A percentile compares a stretch with the other conserved stretches of the same genome.
Evolutionary conservation across 2,797 vertebrate species (phyloP).

Genomic region (Eulemur coronatus): DNA sequence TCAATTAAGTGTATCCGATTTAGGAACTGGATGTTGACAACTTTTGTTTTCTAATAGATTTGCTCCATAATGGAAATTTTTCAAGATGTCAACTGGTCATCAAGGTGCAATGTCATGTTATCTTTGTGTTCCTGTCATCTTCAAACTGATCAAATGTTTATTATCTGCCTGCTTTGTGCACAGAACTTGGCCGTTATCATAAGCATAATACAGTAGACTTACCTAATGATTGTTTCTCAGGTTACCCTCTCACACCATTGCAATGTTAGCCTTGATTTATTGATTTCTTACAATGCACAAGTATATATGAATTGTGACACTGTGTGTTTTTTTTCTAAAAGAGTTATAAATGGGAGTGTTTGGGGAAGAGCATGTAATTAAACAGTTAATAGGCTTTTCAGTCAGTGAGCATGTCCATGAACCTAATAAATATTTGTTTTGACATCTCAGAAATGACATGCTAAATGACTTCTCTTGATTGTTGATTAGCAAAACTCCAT

Average conservation of each 20-base stretch:
- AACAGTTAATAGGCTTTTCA: not conserved
- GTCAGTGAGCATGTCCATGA: not conserved
- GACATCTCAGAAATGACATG: conserved; percentile 27
- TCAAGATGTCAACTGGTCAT: not conserved
- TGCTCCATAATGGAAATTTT: not conserved
- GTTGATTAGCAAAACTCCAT: not conserved
- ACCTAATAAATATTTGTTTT: conserved; percentile 21
- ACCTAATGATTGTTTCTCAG: not conserved
- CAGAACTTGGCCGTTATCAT: not conserved
- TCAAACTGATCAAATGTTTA: not conserved
- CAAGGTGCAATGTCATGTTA: not conserved
- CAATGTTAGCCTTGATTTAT: not conserved
- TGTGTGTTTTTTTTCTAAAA: not conserved
- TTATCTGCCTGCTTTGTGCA: not conserved
- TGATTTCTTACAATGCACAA: not conserved
- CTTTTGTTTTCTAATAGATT: not conserved
- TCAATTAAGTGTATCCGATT: not conserved
- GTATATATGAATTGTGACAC: not conserved
- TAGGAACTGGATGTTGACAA: not conserved
- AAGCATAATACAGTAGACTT: not conserved
- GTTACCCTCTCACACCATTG: not conserved
- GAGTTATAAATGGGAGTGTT: not conserved
- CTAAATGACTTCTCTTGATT: not conserved
- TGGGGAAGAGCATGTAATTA: not conserved
- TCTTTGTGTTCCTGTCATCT: not conserved